Base-by-base conservation (phyloP, 2,888 invertebrate genomes). In the Stenotaenia linearis region DNA sequence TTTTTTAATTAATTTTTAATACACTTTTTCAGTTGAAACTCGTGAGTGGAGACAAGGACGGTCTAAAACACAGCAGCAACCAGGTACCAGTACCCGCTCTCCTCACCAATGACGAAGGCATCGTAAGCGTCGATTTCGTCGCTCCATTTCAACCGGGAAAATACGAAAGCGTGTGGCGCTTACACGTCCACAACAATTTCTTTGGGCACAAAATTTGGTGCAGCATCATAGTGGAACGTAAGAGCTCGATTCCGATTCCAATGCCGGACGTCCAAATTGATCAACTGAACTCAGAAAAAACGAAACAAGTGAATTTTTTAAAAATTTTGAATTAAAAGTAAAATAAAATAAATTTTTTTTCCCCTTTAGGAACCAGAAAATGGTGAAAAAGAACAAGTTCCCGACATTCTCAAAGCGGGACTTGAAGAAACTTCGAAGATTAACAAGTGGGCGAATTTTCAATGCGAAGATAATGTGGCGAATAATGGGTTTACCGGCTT, bases 121-220 rank as follows among this genome's bases (percentile, higher is more conserved):
- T 82, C 35, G 80, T 86, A 10, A 82, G 84, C 45, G 85, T 86
- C 9, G 82, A 83, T 10, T 84, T 85, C 75, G 82, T 83, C 12
- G 84, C 85, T 12, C 85, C 86, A n/a, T 78, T 81, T 28, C 80
- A 82, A 37, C 83, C 84, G 78, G 84, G 84, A 2, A 82, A 83
- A 28, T 86, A 86, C 81, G 84, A 85, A 81, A 85, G 85, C 81
- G 84, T 85, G 81, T 86, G 86, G 86, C 84, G 84, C 50, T 82
- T 86, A 80, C 82, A 82, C 56, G 84, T 85, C 80, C 81, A 83
- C 81, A 84, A 83, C 35, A 82, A 83, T 56, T 82, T 82, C 12
- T 86, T 86, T 82, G 86, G 86, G n/a, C 84, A 84, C 81, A 82
- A 84, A 56, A 83, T 86, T 30, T 85, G 85, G 85, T 86, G 86